Conservation (phyloP, 2,797 vertebrate genomes). For the Austrolebias charrua region DNA sequence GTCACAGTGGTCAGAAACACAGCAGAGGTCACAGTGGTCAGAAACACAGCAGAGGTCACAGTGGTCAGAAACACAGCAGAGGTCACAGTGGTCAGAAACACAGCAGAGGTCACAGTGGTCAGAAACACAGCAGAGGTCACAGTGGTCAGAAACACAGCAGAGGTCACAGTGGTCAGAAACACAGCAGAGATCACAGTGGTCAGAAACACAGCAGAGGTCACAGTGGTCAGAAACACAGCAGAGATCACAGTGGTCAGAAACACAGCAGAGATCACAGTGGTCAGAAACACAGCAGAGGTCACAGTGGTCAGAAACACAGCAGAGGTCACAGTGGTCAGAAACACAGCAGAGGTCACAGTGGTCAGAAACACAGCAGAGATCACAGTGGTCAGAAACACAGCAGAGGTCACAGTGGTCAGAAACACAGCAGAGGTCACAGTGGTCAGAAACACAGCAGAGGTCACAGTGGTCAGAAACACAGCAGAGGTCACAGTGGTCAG, state of each 20-base stretch:
- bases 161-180: too few species aligned
- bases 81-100: background rate
- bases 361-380: background rate
- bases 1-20: too few species aligned
- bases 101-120: too few species aligned
- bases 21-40: background rate
- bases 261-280: too few species aligned
- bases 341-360: background rate
- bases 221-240: background rate
- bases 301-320: background rate
- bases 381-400: too few species aligned
- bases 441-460: constrained; percentile 4
- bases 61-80: constrained; percentile 2
- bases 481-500: too few species aligned
- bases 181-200: background rate
- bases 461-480: background rate
- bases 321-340: too few species aligned
- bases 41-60: background rate
- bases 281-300: background rate
- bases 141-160: background rate
- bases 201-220: background rate
- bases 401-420: background rate
- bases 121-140: background rate
- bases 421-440: background rate
- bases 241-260: constrained; percentile 1